A percentile compares a stretch with the other conserved stretches of the same genome.
phyloP scores from a whole-genome alignment of 2,113 vertebrate species.

The Oryzias woworae region DNA sequence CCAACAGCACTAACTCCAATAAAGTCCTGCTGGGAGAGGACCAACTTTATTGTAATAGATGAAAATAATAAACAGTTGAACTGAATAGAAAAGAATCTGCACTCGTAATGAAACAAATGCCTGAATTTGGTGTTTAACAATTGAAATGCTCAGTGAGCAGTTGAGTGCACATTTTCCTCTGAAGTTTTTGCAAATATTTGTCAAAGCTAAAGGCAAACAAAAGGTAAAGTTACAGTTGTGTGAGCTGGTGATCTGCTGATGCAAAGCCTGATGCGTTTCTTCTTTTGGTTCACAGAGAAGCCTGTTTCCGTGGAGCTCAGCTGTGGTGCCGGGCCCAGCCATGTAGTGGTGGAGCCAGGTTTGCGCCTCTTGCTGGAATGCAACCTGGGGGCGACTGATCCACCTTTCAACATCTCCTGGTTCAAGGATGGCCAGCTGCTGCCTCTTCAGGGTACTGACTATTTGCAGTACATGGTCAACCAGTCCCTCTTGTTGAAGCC shows the following conservation, averaged over 20 bases:
- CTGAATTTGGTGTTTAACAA: too few species aligned
- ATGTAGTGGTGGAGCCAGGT: constrained; percentile 83
- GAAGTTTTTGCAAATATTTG: too few species aligned
- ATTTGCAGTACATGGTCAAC: constrained; percentile 80
- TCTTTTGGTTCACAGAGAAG: constrained; percentile 76
- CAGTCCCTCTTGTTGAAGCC: constrained; percentile 84
- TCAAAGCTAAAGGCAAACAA: too few species aligned
- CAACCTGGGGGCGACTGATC: constrained; percentile 77
- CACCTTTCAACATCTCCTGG: constrained; percentile 85
- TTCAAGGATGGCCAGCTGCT: constrained; percentile 80
- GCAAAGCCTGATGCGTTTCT: background rate
- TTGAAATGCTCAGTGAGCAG: too few species aligned
- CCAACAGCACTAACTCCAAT: constrained; percentile 32
- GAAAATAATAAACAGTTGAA: constrained; percentile 20
- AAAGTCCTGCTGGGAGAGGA: constrained; percentile 28
- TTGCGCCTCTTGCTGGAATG: constrained; percentile 85
- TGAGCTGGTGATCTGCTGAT: background rate
- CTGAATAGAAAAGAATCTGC: constrained; percentile 6
- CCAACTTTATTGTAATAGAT: too few species aligned
- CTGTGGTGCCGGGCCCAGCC: constrained; percentile 85
- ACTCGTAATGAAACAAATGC: too few species aligned
- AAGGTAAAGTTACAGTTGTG: too few species aligned
- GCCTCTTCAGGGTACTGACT: constrained; percentile 69
- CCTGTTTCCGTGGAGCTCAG: constrained; percentile 86
- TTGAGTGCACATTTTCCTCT: too few species aligned